Conservation (phyloP, 2,797 vertebrate genomes). For the Avahi laniger region DNA sequence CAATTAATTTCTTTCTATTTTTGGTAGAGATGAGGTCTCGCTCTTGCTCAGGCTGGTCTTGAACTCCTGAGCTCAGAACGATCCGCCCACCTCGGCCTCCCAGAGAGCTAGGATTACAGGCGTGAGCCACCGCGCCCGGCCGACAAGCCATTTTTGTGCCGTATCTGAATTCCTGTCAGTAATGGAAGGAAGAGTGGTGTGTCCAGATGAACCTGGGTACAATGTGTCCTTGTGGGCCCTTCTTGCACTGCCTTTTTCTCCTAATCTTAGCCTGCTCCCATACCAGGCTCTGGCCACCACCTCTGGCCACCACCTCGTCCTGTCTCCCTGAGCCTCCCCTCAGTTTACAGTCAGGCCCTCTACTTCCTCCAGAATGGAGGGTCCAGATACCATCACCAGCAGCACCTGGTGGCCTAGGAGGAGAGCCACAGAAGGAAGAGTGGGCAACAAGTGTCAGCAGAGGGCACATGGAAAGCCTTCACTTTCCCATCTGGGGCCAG, state of each 20-base stretch:
- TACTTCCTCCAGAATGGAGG: background rate
- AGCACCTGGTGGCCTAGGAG: background rate
- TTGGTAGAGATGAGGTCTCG: too few species aligned
- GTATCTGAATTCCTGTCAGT: too few species aligned
- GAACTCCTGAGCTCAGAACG: too few species aligned
- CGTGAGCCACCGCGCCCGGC: too few species aligned
- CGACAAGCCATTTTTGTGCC: too few species aligned
- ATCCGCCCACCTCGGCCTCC: too few species aligned
- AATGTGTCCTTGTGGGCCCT: background rate
- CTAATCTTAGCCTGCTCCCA: background rate
- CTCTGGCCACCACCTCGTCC: background rate
- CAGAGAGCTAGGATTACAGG: too few species aligned
- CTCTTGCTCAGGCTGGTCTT: too few species aligned
- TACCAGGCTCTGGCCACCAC: background rate
- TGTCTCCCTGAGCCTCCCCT: background rate
- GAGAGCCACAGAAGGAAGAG: background rate
- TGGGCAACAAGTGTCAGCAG: background rate
- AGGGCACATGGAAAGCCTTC: background rate
- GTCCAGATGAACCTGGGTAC: background rate
- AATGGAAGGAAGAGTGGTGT: background rate
- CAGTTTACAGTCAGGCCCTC: too few species aligned
- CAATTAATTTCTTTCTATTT: too few species aligned
- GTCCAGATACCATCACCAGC: background rate
- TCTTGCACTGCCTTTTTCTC: background rate
- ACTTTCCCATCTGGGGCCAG: background rate